Evolutionary conservation across 2,888 invertebrate species (phyloP).

Genomic region (Drosophila macrothrix): DNA sequence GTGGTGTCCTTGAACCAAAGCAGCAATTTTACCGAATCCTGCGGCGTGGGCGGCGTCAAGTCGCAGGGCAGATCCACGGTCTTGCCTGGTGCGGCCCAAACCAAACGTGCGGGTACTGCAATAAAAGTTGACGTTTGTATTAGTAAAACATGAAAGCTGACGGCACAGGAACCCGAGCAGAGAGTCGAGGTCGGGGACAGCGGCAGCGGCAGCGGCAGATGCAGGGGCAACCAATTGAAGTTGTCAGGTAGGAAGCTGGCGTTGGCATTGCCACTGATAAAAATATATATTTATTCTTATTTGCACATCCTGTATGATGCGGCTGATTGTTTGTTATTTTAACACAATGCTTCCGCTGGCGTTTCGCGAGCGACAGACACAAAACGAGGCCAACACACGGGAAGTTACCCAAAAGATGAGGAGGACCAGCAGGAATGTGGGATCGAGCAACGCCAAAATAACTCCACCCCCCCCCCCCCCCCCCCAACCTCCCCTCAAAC

Average conservation of each 20-base stretch:
- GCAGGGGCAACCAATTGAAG: constrained; percentile 50
- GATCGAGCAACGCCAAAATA: not conserved
- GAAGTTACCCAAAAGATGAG: constrained; percentile 13
- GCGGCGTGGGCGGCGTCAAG: constrained; percentile 89
- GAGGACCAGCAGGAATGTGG: not conserved
- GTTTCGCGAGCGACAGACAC: constrained; percentile 36
- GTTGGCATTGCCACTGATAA: constrained; percentile 52
- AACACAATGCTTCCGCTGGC: constrained; percentile 77
- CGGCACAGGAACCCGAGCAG: not conserved
- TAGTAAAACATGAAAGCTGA: constrained; percentile 41
- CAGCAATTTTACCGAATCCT: constrained; percentile 91
- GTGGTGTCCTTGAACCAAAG: constrained; percentile 95
- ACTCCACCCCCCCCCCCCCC: not conserved
- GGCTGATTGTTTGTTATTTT: constrained; percentile 80
- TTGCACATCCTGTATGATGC: constrained; percentile 80
- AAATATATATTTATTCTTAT: constrained; percentile 81
- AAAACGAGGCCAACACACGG: constrained; percentile 13
- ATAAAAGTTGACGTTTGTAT: constrained; percentile 78
- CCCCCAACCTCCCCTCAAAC: not conserved
- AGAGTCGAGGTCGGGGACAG: too few species aligned
- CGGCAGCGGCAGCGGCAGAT: not conserved
- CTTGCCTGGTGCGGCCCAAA: constrained; percentile 92
- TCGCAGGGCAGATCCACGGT: constrained; percentile 94
- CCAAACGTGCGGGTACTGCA: constrained; percentile 88
- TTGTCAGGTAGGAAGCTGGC: constrained; percentile 57